Evolutionary conservation across 2,888 invertebrate genomes (phyloP), one percentile per base, ranked within the genome.

Genomic region (Andrena camellia): DNA sequence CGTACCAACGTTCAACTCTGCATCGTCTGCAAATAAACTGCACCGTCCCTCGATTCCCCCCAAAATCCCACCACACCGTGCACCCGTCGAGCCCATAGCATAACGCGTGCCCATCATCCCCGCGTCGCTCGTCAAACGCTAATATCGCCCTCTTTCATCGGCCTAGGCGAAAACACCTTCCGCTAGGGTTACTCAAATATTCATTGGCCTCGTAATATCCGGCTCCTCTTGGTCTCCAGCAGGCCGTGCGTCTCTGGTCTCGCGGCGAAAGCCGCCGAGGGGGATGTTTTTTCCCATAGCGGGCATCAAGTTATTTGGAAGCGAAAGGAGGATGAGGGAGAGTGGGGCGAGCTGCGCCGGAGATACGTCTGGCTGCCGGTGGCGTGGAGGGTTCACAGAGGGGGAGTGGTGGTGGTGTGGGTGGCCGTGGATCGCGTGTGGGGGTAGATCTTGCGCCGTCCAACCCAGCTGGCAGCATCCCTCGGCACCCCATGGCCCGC

Each of bases 381-480:
- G 68, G 78, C 10, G 69, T 50, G 69, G 69, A 52, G 66, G 73
- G 17, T 31, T 67, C 42, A 42, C 42, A 42, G 42, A 42, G 42
- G 66, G 62, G 42, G 59, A 70, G 54, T 67, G 74, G 72, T 50
- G 33, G 73, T 79, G 67, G 79, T 59, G 85, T 82, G 80, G 83
- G 87, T 73, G 81, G 68, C 42, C 48, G 42, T 60, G 78, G 77
- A 80, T 84, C 83, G 89, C 80, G 85, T 85, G 90, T 89, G 92
- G 91, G 88, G 89, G 89, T 89, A 90, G 93, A 93, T 93, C 92
- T 93, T 93, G 93, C 93, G 93, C 93, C 88, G 92, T 93, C 90
- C 91, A 89, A 86, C 86, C 90, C 86, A 92, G 91, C 91, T 90
- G 91, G 91, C 93, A 93, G 93, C 93, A 93, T 93, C 93, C 93